Percentiles rank a stretch among this genome's conserved stretches.
These are phyloP conservation scores for Peromyscus attwateri DNA, from an alignment of 2,797 vertebrate genomes.

Conservation along the genomic window DNA sequence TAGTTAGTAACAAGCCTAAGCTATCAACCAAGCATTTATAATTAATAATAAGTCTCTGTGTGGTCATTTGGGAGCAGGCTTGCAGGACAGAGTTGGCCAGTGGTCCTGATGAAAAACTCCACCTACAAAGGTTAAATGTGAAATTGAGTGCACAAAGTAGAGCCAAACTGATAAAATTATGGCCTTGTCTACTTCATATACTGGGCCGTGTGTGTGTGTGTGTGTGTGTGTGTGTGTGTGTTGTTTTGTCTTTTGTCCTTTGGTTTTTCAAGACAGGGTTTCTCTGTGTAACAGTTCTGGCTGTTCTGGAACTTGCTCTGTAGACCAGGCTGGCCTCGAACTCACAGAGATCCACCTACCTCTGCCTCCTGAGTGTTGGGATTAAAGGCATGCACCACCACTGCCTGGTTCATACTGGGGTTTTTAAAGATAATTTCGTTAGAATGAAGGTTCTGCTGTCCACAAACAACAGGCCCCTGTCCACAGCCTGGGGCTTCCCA, in stretches of 20 bases:
- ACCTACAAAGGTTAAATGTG: background rate
- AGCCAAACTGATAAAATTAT: conserved; percentile 13
- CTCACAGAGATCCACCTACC: background rate
- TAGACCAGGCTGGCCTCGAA: background rate
- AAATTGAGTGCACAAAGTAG: conserved; percentile 32
- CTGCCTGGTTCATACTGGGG: too few relatives aligned
- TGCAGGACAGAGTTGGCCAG: background rate
- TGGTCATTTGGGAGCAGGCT: background rate
- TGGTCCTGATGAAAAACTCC: background rate
- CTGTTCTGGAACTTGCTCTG: background rate
- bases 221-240: background rate
- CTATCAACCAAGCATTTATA: background rate
- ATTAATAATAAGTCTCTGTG: background rate
- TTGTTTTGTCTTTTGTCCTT: background rate
- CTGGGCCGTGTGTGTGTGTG: background rate
- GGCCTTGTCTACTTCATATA: background rate
- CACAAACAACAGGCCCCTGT: background rate
- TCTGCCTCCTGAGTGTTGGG: background rate
- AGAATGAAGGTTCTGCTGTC: background rate
- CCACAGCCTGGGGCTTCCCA: background rate
- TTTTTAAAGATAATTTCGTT: conserved; percentile 22
- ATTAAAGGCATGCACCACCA: background rate
- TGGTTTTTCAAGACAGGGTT: background rate
- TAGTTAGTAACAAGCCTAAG: background rate
- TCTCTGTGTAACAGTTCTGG: background rate